A percentile compares a stretch with the other conserved stretches of the same genome.
These are phyloP conservation scores for Vollenhovia emeryi DNA, from an alignment of 1,140 invertebrate species.

Conservation along the genomic window DNA sequence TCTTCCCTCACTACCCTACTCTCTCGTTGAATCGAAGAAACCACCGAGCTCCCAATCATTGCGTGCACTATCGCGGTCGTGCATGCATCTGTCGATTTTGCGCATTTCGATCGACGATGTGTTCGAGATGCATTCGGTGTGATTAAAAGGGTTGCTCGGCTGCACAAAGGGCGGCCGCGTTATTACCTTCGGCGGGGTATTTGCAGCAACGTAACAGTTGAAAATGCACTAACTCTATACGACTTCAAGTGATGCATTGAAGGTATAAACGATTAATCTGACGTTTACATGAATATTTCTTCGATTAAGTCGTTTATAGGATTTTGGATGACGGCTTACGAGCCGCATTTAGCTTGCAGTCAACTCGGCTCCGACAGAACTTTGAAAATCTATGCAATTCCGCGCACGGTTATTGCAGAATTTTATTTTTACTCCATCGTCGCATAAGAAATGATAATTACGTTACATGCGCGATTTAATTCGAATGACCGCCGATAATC, in stretches of 20 bases:
- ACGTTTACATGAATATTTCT: neutral
- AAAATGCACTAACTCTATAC: neutral
- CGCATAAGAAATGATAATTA: conserved; percentile 32
- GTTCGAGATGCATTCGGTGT: conserved; percentile 28
- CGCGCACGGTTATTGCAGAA: neutral
- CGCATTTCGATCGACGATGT: neutral
- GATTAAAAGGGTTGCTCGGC: conserved; percentile 38
- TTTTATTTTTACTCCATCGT: neutral
- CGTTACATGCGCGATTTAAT: conserved; percentile 39
- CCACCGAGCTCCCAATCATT: conserved; percentile 54
- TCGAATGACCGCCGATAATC: conserved; percentile 38
- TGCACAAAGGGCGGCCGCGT: neutral
- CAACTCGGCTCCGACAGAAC: neutral
- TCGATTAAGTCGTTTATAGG: neutral
- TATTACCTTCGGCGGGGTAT: neutral
- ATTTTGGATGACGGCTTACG: neutral
- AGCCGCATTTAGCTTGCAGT: neutral
- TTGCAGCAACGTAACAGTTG: neutral
- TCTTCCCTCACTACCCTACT: conserved; percentile 6
- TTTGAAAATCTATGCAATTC: neutral
- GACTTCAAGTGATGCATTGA: neutral
- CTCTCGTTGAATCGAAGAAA: conserved; percentile 61
- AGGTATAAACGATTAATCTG: neutral
- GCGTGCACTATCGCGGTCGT: conserved; percentile 34
- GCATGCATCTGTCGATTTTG: conserved; percentile 17